Percentiles rank a stretch among this genome's conserved stretches.
Evolutionary conservation across 2,888 invertebrate species (phyloP).

Genomic region (Drosophila multiciliata): DNA sequence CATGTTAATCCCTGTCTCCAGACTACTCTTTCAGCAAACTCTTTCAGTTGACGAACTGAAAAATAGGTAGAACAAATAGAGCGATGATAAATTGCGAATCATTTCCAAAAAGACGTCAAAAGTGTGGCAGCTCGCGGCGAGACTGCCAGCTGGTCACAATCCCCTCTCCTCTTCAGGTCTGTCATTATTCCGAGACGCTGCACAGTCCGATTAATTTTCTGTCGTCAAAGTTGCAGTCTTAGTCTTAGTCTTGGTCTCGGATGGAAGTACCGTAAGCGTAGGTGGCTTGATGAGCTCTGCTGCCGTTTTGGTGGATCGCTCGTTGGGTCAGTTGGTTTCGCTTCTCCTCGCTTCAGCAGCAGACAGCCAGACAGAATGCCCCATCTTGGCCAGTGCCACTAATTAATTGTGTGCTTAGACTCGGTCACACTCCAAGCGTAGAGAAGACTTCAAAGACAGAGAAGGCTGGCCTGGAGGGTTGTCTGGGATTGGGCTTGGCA

Average conservation of each 20-base stretch:
- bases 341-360: conserved; percentile 60
- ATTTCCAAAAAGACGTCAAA: conserved; percentile 69
- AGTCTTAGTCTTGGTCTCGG: conserved; percentile 1
- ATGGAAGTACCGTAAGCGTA: conserved; percentile 76
- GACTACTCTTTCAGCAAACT: neutral
- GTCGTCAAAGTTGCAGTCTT: conserved; percentile 36
- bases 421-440: conserved; percentile 49
- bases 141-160: conserved; percentile 29
- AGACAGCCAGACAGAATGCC: conserved; percentile 22
- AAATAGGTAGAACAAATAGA: conserved; percentile 40
- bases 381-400: conserved; percentile 49
- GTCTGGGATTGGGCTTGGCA: conserved; percentile 28
- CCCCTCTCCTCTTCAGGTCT: conserved; percentile 6
- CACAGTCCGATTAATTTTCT: conserved; percentile 70
- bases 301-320: conserved; percentile 48
- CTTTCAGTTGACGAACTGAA: conserved; percentile 46
- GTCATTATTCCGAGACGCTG: conserved; percentile 56
- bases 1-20: conserved; percentile 44
- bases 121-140: conserved; percentile 67
- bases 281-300: conserved; percentile 74
- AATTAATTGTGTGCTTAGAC: conserved; percentile 72
- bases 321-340: conserved; percentile 46
- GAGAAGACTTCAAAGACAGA: conserved; percentile 8
- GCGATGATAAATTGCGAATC: conserved; percentile 67
- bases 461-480: conserved; percentile 16